A percentile compares a stretch with the other conserved stretches of the same genome.
Conservation (phyloP, 2,113 vertebrate genomes). For the Cervus canadensis region DNA sequence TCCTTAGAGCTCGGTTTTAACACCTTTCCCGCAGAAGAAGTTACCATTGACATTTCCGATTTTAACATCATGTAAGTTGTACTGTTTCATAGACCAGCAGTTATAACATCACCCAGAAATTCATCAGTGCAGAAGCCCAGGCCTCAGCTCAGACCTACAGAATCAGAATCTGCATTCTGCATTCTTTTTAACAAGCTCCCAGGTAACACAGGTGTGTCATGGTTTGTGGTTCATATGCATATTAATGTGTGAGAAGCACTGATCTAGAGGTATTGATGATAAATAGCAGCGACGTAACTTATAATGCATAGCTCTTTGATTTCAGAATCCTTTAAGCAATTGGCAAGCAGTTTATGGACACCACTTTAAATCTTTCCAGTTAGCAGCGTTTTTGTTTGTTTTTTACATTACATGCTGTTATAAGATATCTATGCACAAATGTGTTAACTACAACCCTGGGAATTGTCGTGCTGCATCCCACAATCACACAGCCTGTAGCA, state of each 20-base stretch:
- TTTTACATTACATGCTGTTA: background rate
- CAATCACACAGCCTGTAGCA: background rate
- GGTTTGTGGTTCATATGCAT: background rate
- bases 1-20: background rate
- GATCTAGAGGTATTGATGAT: background rate
- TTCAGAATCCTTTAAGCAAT: background rate
- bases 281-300: background rate
- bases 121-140: background rate
- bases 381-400: background rate
- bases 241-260: background rate
- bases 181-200: background rate
- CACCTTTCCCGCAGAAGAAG: background rate
- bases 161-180: background rate
- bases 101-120: background rate
- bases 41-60: background rate
- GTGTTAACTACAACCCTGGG: background rate
- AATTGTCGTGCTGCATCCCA: background rate
- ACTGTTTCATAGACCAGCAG: background rate
- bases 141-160: background rate
- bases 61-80: background rate
- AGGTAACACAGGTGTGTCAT: background rate
- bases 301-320: background rate
- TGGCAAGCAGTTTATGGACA: too few relatives aligned
- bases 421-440: background rate
- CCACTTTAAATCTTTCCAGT: background rate